These are phyloP conservation scores for Jaculus jaculus DNA, from an alignment of 2,113 vertebrate genomes.

Conservation along the genomic window DNA sequence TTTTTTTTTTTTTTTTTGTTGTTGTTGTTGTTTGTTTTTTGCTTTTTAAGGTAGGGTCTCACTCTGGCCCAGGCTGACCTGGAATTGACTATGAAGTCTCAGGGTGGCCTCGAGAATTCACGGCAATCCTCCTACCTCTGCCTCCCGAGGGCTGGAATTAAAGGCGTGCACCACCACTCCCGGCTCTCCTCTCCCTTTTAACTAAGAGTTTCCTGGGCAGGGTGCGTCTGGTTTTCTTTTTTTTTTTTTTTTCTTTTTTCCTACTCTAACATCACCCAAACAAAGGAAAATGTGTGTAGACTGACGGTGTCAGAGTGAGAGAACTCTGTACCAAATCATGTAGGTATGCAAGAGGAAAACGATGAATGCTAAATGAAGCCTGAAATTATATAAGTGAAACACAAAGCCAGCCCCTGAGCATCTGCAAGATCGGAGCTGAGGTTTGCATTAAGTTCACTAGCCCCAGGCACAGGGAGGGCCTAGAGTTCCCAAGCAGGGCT, in stretches of 20 bases:
- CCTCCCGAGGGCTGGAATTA: too few relatives aligned
- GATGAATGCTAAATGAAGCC: slow-evolving; percentile 67
- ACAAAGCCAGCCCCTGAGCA: slow-evolving; percentile 58
- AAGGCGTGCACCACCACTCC: too few relatives aligned
- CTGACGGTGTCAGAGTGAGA: background rate
- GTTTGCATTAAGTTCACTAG: slow-evolving; percentile 61
- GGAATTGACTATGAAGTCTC: too few relatives aligned
- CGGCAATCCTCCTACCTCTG: too few relatives aligned
- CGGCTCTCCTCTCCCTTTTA: slow-evolving; percentile 1
- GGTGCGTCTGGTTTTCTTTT: background rate
- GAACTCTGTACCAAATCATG: slow-evolving; percentile 4
- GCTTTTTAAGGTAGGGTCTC: too few relatives aligned
- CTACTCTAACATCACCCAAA: background rate
- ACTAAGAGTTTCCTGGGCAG: background rate
- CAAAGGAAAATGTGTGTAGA: slow-evolving; percentile 34
- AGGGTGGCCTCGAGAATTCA: too few relatives aligned
- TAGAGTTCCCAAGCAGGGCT: slow-evolving; percentile 58
- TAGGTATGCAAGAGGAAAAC: slow-evolving; percentile 22
- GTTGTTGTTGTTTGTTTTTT: too few relatives aligned
- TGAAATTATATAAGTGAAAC: slow-evolving; percentile 69
- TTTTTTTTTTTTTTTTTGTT: too few relatives aligned
- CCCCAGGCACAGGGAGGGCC: slow-evolving; percentile 69
- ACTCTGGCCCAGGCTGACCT: too few relatives aligned
- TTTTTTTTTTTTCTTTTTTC: background rate
- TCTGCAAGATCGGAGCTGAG: slow-evolving; percentile 60